Conservation (phyloP, 2,797 vertebrate species). For the Scyliorhinus canicula region DNA sequence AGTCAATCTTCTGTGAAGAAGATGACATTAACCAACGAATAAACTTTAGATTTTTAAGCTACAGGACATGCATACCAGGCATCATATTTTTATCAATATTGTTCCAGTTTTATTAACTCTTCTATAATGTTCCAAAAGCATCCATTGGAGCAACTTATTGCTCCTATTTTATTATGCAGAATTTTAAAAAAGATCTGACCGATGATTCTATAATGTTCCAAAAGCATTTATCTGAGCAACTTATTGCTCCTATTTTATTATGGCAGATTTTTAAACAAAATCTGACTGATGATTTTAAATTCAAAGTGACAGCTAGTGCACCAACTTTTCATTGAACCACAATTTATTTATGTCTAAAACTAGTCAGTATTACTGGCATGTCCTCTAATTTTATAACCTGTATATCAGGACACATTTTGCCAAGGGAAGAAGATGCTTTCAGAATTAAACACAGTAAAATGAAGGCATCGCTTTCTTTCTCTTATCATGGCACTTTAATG, state of each 20-base stretch:
- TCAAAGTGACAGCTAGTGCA: neutral
- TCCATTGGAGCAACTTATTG: neutral
- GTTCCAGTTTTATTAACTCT: neutral
- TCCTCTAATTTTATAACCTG: conserved; percentile 23
- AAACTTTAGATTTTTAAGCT: neutral
- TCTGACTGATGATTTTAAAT: neutral
- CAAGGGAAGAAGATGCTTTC: neutral
- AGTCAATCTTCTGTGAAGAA: no score
- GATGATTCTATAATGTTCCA: neutral
- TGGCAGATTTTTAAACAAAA: neutral
- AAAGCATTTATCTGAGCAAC: neutral
- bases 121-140: neutral
- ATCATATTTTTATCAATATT: neutral
- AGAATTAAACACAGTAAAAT: neutral
- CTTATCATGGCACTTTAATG: neutral
- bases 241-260: neutral
- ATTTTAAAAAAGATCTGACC: neutral
- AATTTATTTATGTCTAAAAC: neutral
- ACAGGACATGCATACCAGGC: neutral
- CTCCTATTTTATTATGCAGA: neutral
- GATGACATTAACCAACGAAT: neutral
- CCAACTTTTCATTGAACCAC: neutral
- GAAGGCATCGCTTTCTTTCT: neutral
- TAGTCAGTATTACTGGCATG: neutral
- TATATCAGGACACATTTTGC: neutral